Base-by-base conservation (phyloP, 2,797 vertebrate species). In the Adrianichthys oophorus region DNA sequence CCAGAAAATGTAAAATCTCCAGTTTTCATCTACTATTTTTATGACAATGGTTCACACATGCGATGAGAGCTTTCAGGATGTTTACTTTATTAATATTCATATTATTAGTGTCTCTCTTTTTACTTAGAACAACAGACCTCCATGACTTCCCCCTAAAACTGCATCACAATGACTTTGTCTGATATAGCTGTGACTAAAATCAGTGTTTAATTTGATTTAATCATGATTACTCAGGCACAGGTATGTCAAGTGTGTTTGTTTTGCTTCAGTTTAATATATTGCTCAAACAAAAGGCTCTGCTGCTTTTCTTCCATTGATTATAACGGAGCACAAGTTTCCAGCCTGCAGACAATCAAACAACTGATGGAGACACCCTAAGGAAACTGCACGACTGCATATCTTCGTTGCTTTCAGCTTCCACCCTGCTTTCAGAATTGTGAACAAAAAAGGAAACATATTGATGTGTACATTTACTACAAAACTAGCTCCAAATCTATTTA, bases 1-100 rank as follows among this genome's bases (percentile, higher is more conserved):
- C 75, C 81, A 68, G 41, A 52, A 77, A 78, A 91, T 90, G 86
- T 67, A 87, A 89, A 91, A 87, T 65, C 52, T 5, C 65, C 41
- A 65, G 64, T 83, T 86, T 78, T 68, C 70, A 74, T 79, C 86
- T 77, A 84, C 55, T 85, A 82, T 87, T 85, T 89, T 84, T 77
- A 85, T 85, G 85, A 86, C 84, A 85, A 71, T 23, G 69, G 55
- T 68, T 83, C 76, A 83, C 78, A 72, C 65, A 70, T 54, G 62
- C 51, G 75, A 69, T 23, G 52, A 69, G 72, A 68, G 79, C 59
- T 65, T 77, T 70, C 69, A 19, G 19, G 19, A 19, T 19, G 19
- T 19, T 19, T 19, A 19, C 1, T 19, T 19, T 19, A 19, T 19
- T 26, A 26, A 6, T 5, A 26, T 26, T 26, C 6, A 1, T 26